Base-by-base conservation (phyloP, 2,888 invertebrate genomes). In the Noctua comes region DNA sequence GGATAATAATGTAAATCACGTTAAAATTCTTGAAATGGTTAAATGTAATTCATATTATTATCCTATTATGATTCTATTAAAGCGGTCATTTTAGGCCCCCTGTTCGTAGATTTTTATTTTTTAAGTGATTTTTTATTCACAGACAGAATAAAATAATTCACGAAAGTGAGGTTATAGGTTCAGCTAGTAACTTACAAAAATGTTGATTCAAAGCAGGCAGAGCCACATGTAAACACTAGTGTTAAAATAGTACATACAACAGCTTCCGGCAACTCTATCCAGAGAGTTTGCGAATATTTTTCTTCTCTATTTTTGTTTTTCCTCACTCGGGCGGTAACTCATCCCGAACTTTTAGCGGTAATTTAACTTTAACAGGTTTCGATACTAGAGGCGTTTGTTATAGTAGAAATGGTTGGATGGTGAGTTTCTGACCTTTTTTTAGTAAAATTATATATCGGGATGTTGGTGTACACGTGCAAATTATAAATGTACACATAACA, bases 311-410 rank as follows among this genome's bases (percentile, higher is more conserved):
- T 73, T 84, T 79, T 78, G 51, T 83, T 83, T 43, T 54, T 18
- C 70, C 0, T 5, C 59, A 43, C 84, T 68, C 59, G 21, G 51
- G 70, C 73, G 57, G 70, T 68, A 79, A 73, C 80, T 82, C 82
- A 79, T 68, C 48, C 40, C n/a, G 11, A 79, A 82, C 48, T 73
- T 82, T 64, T 70, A 71, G 40, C 13, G 70, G 70, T 82, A 84
- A 82, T 84, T 79, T 70, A 84, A 84, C 66, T 82, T 83, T 84
- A 79, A 51, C 70, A 27, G 62, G 1, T 64, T 62, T 79, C 57
- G 80, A 69, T 70, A 82, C 62, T 68, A n/a, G 13, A 40, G 43
- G 11, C n/a, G 8, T 72, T 68, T 57, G 43, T 54, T 70, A 27
- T 36, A 27, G 10, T 62, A 46, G 21, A 43, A 0, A 13, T 27